These are phyloP conservation scores for Hippopotamyrus pictus DNA, from an alignment of 2,797 vertebrate genomes.

Conservation along the genomic window DNA sequence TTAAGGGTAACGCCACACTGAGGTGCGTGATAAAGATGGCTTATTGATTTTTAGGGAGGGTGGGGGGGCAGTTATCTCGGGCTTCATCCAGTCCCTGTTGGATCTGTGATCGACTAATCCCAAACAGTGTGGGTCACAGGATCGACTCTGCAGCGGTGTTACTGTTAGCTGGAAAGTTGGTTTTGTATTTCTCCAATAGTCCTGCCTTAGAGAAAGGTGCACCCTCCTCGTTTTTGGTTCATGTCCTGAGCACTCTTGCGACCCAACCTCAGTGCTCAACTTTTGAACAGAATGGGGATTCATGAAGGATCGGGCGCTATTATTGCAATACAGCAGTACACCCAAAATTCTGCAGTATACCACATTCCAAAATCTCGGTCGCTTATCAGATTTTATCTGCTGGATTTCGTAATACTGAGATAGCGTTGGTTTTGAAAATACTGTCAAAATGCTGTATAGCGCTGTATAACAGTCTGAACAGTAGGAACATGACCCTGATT, in stretches of 20 bases:
- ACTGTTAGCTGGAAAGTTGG: background rate
- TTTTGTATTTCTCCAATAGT: conserved; percentile 1
- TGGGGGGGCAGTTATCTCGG: background rate
- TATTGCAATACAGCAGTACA: too few species aligned
- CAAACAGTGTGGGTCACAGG: background rate
- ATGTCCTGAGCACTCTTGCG: background rate
- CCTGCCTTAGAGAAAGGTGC: background rate
- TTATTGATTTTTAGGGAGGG: background rate
- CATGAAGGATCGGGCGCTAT: background rate
- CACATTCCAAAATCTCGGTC: background rate
- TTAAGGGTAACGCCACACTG: background rate
- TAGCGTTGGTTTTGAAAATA: background rate
- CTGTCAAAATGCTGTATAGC: background rate
- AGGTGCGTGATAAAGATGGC: background rate
- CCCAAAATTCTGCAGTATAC: background rate
- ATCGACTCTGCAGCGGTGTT: too few species aligned
- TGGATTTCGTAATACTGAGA: background rate
- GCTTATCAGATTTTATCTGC: background rate
- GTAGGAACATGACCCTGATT: conserved; percentile 19
- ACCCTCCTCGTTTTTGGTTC: background rate
- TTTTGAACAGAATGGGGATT: background rate
- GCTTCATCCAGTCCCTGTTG: conserved; percentile 2
- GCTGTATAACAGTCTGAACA: background rate
- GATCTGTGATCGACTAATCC: background rate
- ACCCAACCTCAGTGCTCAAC: background rate